Evolutionary conservation across 1,140 invertebrate genomes (phyloP), one percentile per base, ranked within the genome.

Genomic region (Lerema accius): DNA sequence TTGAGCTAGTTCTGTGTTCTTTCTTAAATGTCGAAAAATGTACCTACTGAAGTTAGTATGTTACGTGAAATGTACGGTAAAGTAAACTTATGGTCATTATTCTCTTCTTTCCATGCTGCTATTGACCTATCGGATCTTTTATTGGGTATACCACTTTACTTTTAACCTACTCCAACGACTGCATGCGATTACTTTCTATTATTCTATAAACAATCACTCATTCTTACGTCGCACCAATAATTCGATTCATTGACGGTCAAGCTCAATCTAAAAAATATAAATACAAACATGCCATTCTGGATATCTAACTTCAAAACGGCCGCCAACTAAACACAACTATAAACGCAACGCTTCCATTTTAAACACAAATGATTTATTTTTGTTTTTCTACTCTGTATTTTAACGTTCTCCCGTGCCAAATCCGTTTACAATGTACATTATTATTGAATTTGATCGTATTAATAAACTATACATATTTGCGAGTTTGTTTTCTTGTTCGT

Each of bases 31-130:
- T 58, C 3, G 26, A 16, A 48, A 46, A 56, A 40, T n/a, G n/a
- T n/a, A n/a, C n/a, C n/a, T n/a, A 23, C 19, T 23, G 19, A 23
- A 23, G 19, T 23, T 5, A 23, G 5, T 23, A 59, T 53, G n/a
- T 9, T 9, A 32, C 3, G 16, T 49, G 17, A 67, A 40, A 39
- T 63, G 48, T 69, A 53, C 58, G 39, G 23, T 53, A 67, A 73
- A 63, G 66, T 74, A 81, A 86, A 78, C 78, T 90, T 82, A 91
- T 91, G 82, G 81, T 90, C 84, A 79, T 82, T 88, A 79, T 84
- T 84, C 76, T 84, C 71, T 84, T 74, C 65, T 78, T 82, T 91
- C 73, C 89, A 92, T 81, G 91, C 91, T 89, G 90, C 91, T 86
- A 78, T 79, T 77, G 78, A 78, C 82, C 85, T 88, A 72, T 86